Base-by-base conservation (phyloP, 2,797 vertebrate species). In the Platyrinchus mystaceus region DNA sequence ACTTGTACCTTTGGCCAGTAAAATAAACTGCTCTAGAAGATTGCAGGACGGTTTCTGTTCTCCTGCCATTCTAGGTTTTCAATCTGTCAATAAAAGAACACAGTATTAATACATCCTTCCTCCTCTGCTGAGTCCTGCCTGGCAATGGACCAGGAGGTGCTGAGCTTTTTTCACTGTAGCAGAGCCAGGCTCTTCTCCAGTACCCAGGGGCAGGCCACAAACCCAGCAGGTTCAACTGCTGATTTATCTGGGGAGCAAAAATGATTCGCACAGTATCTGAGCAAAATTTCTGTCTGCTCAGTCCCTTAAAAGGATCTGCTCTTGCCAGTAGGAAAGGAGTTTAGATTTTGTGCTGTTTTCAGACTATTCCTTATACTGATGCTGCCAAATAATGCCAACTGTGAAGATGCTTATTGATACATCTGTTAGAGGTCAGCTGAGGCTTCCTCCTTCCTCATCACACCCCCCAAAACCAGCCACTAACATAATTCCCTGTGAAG, bases 11-110 rank as follows among this genome's bases (percentile, higher is more conserved):
- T 98, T 98, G 93, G 98, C 98, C 79, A 98, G 95, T 85, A 98
- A 96, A 96, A 98, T 98, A 96, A 98, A 98, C 97, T 98, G 98
- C 95, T 98, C 98, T 75, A 98, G 96, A 78, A 98, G 97, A 91
- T 97, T 98, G 95, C 97, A 97, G 94, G 98, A 98, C 0, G 97
- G 98, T 73, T 98, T 98, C 97, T 98, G 98, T 97, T 98, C 98
- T 96, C 97, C 98, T 96, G 98, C 98, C 98, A 98, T 98, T 97
- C 97, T 98, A 97, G 91, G 92, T 76, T 68, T 97, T 96, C 93
- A 94, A 95, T 90, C 98, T 98, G 97, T 73, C 78, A 97, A 96
- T 84, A 95, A 96, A 91, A 93, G 19, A 96, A 96, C 36, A 95
- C 2, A 13, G 7, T 16, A 63, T 90, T 89, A 85, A 88, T 77